Evolutionary conservation across 1,140 invertebrate species (phyloP).

Genomic region (Drosophila arawakana): DNA sequence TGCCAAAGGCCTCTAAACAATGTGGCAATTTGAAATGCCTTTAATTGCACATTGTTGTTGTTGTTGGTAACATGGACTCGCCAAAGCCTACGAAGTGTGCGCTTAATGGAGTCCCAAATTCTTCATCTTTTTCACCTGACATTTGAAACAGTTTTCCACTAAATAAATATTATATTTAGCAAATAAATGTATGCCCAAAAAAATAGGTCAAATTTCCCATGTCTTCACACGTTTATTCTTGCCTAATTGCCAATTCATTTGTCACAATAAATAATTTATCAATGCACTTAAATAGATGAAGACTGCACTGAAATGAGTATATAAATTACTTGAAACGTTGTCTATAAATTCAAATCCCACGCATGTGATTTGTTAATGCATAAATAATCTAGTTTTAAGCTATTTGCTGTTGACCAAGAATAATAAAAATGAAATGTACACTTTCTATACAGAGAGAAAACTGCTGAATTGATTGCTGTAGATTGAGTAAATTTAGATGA

Average conservation of each 20-base stretch:
- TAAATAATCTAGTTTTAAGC: background rate
- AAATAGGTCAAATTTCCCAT: background rate
- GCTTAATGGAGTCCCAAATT: conserved; percentile 13
- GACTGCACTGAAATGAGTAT: background rate
- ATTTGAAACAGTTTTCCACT: background rate
- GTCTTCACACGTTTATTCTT: background rate
- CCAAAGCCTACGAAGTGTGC: background rate
- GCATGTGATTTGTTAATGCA: background rate
- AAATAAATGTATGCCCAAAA: background rate
- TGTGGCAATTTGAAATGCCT: conserved; percentile 58
- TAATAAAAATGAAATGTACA: too few relatives aligned
- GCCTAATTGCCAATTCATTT: background rate
- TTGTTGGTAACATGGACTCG: background rate
- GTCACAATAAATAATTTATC: background rate
- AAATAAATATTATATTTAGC: background rate
- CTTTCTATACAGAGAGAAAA: too few relatives aligned
- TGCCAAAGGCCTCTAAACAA: conserved; percentile 23
- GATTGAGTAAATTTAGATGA: too few relatives aligned
- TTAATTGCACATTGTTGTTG: conserved; percentile 54
- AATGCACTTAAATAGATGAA: background rate
- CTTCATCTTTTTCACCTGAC: background rate
- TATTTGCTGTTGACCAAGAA: background rate
- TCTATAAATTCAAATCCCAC: background rate
- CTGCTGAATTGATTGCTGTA: too few relatives aligned
- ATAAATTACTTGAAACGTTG: background rate